phyloP scores from a whole-genome alignment of 2,888 invertebrate genomes.

The Meta bourneti region DNA sequence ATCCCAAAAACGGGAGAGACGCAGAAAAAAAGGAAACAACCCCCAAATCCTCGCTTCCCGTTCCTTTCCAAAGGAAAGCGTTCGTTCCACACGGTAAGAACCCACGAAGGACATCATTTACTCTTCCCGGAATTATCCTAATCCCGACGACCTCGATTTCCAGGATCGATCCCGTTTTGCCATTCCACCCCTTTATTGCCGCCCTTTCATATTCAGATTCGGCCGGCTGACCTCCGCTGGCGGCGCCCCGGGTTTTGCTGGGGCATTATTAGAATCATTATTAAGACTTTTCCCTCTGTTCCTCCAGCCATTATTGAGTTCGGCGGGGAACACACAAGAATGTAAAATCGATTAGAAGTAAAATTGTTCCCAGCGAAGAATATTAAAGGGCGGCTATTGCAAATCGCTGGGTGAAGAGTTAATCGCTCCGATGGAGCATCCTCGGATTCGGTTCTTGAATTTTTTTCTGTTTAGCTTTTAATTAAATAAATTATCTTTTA shows the following conservation, averaged over 20 bases:
- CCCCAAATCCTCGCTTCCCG: background rate
- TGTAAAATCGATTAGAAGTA: slow-evolving; percentile 60
- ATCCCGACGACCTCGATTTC: slow-evolving; percentile 63
- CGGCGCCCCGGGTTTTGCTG: slow-evolving; percentile 8
- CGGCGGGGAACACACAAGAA: slow-evolving; percentile 32
- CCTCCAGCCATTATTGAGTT: slow-evolving; percentile 48
- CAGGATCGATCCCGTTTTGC: slow-evolving; percentile 49
- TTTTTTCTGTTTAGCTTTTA: background rate
- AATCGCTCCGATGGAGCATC: background rate
- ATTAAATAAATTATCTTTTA: too few species aligned
- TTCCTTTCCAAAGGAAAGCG: background rate
- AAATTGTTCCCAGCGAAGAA: slow-evolving; percentile 52
- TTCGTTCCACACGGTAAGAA: background rate
- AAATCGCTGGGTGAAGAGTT: slow-evolving; percentile 1
- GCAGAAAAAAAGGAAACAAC: background rate
- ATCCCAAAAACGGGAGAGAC: background rate
- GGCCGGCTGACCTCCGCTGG: background rate
- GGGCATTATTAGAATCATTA: slow-evolving; percentile 63
- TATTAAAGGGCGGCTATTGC: slow-evolving; percentile 47
- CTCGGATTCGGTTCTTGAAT: background rate
- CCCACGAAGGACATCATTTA: background rate
- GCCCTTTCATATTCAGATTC: slow-evolving; percentile 61
- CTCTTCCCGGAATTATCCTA: slow-evolving; percentile 20
- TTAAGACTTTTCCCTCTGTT: slow-evolving; percentile 53
- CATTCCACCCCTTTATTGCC: slow-evolving; percentile 35